A percentile compares a stretch with the other conserved stretches of the same genome.
phyloP scores from a whole-genome alignment of 2,888 invertebrate genomes.

The Nemotelus pantherinus region DNA sequence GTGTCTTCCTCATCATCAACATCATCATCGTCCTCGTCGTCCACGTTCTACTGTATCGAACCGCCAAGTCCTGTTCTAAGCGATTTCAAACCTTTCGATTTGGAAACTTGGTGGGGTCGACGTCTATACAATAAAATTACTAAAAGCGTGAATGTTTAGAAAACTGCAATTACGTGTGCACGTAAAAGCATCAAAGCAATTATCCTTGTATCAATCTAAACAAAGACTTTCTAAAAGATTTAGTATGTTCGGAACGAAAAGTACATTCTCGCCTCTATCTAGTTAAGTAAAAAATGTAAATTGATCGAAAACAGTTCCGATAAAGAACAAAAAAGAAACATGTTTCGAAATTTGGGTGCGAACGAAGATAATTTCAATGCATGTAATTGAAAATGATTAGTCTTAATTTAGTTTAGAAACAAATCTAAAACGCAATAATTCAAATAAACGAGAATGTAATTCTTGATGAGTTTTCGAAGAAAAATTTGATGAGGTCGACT shows the following conservation, averaged over 20 bases:
- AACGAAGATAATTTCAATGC: too few species aligned
- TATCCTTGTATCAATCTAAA: neutral
- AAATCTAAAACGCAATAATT: too few species aligned
- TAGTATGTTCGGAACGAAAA: neutral
- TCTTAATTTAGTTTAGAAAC: too few species aligned
- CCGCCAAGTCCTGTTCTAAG: constrained; percentile 75
- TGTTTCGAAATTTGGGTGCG: neutral
- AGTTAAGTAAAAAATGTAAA: neutral
- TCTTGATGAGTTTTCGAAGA: neutral
- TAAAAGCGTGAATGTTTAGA: constrained; percentile 69
- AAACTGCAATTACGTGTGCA: neutral
- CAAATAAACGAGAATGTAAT: too few species aligned
- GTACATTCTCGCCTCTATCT: neutral
- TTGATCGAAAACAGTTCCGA: neutral
- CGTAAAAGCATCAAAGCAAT: neutral
- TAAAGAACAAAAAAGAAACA: neutral
- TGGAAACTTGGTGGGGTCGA: constrained; percentile 92
- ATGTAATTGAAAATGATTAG: too few species aligned
- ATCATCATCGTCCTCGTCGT: constrained; percentile 65
- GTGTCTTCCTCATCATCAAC: constrained; percentile 58
- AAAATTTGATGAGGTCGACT: neutral
- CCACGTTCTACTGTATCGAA: constrained; percentile 75
- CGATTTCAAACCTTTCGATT: constrained; percentile 89
- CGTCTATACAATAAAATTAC: constrained; percentile 86
- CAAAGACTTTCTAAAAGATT: too few species aligned